Evolutionary conservation across 2,797 vertebrate genomes (phyloP).

Genomic region (Okamejei kenojei): DNA sequence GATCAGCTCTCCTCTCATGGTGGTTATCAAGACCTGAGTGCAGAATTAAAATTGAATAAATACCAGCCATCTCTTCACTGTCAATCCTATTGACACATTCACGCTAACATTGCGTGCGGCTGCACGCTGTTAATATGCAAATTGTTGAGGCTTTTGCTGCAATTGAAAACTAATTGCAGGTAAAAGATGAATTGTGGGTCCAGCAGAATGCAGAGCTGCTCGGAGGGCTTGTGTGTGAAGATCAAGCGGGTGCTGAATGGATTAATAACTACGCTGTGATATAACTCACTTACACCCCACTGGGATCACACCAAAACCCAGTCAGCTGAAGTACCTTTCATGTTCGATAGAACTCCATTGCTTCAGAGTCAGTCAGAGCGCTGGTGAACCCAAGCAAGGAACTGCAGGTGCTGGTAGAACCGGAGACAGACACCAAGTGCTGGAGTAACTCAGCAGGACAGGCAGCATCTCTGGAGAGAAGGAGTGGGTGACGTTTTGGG

Average conservation of each 20-base stretch:
- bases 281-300: neutral
- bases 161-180: neutral
- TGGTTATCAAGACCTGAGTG: neutral
- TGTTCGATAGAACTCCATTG: neutral
- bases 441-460: too few relatives aligned
- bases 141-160: neutral
- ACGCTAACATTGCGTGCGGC: neutral
- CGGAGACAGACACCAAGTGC: too few relatives aligned
- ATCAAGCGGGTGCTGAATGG: neutral
- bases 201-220: neutral
- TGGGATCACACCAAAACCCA: neutral
- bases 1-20: too few relatives aligned
- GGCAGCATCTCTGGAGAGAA: too few relatives aligned
- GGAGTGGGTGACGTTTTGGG: too few relatives aligned
- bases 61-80: neutral
- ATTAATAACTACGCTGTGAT: neutral
- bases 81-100: neutral
- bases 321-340: neutral
- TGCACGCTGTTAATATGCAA: neutral
- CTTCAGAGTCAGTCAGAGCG: neutral
- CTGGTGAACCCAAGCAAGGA: neutral
- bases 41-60: neutral
- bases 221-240: neutral
- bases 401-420: too few relatives aligned
- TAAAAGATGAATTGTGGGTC: neutral